Evolutionary conservation across 1,140 invertebrate species (phyloP).

Genomic region (Ephestia elutella): DNA sequence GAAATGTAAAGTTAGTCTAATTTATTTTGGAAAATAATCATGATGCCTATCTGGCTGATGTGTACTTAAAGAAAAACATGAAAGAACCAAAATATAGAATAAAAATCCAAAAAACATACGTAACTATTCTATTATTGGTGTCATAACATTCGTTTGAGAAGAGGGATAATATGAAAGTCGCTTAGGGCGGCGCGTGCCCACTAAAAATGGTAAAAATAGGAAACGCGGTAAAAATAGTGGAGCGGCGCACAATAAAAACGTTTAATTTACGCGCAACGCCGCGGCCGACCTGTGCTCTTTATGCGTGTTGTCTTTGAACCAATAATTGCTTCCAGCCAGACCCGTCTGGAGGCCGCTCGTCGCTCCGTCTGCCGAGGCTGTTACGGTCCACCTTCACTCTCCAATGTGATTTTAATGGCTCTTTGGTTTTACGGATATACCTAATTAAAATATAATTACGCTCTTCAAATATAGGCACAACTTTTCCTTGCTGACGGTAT

Average conservation of each 20-base stretch:
- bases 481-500: not conserved
- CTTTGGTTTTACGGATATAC: not conserved
- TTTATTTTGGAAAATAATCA: too few species aligned
- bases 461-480: not conserved
- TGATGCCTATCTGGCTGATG: too few species aligned
- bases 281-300: conserved; percentile 62
- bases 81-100: conserved; percentile 12
- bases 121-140: too few species aligned
- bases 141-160: conserved; percentile 12
- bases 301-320: conserved; percentile 68
- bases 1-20: too few species aligned
- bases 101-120: not conserved
- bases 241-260: conserved; percentile 59
- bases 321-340: conserved; percentile 46
- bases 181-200: conserved; percentile 46
- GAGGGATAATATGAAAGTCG: conserved; percentile 48
- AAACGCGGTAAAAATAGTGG: conserved; percentile 64
- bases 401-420: conserved; percentile 7
- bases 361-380: conserved; percentile 11
- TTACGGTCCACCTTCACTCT: conserved; percentile 5
- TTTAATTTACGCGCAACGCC: conserved; percentile 66
- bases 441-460: not conserved
- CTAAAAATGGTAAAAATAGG: conserved; percentile 67
- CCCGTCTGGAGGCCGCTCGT: conserved; percentile 27
- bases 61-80: too few species aligned